Conservation (phyloP, 2,113 vertebrate species). For the Pelecanoides urinatrix region DNA sequence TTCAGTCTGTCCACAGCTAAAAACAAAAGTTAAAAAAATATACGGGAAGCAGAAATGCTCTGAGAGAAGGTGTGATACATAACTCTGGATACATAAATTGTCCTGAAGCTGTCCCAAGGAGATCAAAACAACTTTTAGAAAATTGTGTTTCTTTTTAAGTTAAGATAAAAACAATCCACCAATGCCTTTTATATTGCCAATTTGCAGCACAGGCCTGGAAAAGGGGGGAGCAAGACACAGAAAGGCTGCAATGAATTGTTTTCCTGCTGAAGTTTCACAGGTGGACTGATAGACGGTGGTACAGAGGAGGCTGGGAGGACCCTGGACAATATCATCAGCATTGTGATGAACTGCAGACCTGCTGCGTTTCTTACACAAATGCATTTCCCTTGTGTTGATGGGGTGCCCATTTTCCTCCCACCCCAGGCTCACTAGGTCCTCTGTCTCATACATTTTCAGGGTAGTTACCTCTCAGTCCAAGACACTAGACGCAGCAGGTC, state of each 20-base stretch:
- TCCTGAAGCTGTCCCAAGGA: background rate
- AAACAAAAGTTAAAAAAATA: background rate
- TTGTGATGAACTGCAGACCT: background rate
- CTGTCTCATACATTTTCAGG: fast-evolving
- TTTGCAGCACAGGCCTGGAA: background rate
- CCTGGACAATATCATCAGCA: fast-evolving
- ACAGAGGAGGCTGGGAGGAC: background rate
- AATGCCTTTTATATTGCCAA: background rate
- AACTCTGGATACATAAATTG: background rate
- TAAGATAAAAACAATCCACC: background rate
- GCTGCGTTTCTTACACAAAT: fast-evolving
- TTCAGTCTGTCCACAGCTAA: background rate
- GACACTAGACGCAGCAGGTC: background rate
- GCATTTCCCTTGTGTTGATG: background rate
- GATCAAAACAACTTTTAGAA: background rate
- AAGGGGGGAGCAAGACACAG: background rate
- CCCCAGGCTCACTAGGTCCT: background rate
- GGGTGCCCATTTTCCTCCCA: background rate
- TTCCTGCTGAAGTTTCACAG: background rate
- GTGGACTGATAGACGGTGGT: fast-evolving
- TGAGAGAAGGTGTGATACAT: background rate
- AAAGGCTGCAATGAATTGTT: background rate
- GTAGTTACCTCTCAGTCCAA: background rate
- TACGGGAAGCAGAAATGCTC: background rate
- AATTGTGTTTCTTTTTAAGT: background rate